Conservation (phyloP, 2,888 invertebrate species). For the Tridacna gigas region DNA sequence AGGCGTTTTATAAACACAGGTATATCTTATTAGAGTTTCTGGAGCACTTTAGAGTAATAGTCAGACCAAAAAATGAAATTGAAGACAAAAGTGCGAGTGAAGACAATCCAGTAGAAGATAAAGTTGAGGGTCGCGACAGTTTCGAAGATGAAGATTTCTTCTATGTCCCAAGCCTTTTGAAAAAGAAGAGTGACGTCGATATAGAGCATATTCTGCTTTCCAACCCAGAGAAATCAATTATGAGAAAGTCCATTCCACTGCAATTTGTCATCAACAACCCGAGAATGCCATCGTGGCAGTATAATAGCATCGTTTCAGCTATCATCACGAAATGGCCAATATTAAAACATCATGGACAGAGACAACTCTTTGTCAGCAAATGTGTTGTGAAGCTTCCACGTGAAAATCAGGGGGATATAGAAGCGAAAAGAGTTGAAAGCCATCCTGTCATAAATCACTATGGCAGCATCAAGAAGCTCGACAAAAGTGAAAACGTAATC, state of each 20-base stretch:
- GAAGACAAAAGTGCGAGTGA: too few species aligned
- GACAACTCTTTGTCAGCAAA: constrained; percentile 5
- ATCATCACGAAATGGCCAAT: constrained; percentile 34
- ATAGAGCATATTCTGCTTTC: neutral
- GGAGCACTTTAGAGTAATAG: constrained; percentile 25
- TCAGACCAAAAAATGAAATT: neutral
- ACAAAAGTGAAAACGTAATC: neutral
- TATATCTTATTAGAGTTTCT: constrained; percentile 21
- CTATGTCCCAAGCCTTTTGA: constrained; percentile 33
- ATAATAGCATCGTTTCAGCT: constrained; percentile 28
- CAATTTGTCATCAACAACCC: constrained; percentile 6
- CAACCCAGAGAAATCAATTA: neutral
- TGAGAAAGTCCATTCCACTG: neutral
- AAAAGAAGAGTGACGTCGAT: neutral
- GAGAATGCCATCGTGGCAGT: constrained; percentile 12
- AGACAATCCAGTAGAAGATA: neutral
- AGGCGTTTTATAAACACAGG: constrained; percentile 14
- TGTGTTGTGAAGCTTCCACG: constrained; percentile 18
- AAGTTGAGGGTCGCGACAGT: too few species aligned
- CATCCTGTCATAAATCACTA: neutral
- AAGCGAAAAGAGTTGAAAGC: neutral
- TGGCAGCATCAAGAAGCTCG: neutral
- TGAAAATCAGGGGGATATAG: neutral
- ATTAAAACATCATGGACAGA: neutral
- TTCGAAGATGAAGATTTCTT: constrained; percentile 12